These are phyloP conservation scores for Camelus dromedarius DNA, from an alignment of 2,113 vertebrate genomes.

Conservation along the genomic window DNA sequence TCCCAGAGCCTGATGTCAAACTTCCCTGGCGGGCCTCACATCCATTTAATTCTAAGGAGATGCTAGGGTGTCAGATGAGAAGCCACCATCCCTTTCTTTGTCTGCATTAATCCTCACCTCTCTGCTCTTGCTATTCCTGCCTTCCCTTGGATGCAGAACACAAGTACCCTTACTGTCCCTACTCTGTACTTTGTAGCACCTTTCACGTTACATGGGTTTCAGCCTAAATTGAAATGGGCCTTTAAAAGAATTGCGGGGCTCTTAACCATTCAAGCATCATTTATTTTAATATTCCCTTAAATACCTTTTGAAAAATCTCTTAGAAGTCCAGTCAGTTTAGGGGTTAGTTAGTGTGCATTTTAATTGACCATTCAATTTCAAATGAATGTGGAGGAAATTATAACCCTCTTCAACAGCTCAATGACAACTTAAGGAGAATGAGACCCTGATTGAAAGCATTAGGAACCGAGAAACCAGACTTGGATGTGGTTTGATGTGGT, in stretches of 20 bases:
- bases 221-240: neutral
- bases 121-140: neutral
- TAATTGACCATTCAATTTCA: constrained; percentile 75
- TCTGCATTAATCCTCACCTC: neutral
- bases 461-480: constrained; percentile 56
- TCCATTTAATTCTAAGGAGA: neutral
- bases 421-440: constrained; percentile 49
- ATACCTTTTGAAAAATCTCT: constrained; percentile 69
- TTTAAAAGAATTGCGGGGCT: constrained; percentile 29
- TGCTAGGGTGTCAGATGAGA: neutral
- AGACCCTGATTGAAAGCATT: constrained; percentile 56
- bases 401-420: constrained; percentile 41
- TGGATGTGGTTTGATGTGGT: neutral
- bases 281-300: constrained; percentile 68
- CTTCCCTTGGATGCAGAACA: neutral
- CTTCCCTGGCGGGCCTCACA: neutral
- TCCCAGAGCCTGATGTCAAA: neutral
- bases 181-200: neutral
- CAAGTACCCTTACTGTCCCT: neutral
- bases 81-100: neutral
- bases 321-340: constrained; percentile 25
- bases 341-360: constrained; percentile 44
- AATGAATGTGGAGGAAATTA: constrained; percentile 61
- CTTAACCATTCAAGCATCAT: constrained; percentile 42
- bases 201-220: neutral